These are phyloP conservation scores for Caerostris darwini DNA, from an alignment of 1,140 invertebrate genomes.

Conservation along the genomic window DNA sequence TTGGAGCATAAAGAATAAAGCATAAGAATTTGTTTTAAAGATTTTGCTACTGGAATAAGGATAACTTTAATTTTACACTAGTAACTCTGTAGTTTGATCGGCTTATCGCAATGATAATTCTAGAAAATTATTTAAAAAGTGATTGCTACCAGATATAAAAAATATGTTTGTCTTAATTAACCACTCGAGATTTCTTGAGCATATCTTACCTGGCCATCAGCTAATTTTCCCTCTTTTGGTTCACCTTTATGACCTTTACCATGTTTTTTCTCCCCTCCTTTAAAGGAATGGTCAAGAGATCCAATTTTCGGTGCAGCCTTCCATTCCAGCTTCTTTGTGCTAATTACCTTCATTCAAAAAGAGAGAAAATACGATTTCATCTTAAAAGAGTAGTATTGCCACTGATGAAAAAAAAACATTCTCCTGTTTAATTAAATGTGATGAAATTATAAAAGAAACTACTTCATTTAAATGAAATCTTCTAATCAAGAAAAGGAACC, in stretches of 20 bases:
- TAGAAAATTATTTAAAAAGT: too few relatives aligned
- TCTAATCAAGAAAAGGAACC: not conserved
- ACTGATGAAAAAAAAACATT: not conserved
- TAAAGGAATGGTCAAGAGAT: constrained; percentile 93
- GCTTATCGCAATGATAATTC: too few relatives aligned
- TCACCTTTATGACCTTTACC: constrained; percentile 57
- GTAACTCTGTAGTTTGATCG: too few relatives aligned
- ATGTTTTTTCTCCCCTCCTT: constrained; percentile 93
- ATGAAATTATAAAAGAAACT: not conserved
- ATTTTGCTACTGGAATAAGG: too few relatives aligned
- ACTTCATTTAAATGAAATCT: not conserved
- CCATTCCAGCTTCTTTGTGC: constrained; percentile 92
- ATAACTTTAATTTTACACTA: too few relatives aligned
- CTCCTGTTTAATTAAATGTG: not conserved
- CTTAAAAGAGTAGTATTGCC: not conserved
- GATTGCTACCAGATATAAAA: too few relatives aligned
- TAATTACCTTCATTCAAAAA: constrained; percentile 67
- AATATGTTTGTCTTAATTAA: too few relatives aligned
- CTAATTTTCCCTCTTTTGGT: constrained; percentile 62
- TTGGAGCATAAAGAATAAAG: too few relatives aligned
- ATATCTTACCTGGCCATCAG: constrained; percentile 62
- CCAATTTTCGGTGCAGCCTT: constrained; percentile 91
- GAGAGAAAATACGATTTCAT: not conserved
- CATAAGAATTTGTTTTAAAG: too few relatives aligned
- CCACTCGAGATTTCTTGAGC: not conserved